phyloP scores from a whole-genome alignment of 1,140 invertebrate genomes.

The Leptinotarsa texana region DNA sequence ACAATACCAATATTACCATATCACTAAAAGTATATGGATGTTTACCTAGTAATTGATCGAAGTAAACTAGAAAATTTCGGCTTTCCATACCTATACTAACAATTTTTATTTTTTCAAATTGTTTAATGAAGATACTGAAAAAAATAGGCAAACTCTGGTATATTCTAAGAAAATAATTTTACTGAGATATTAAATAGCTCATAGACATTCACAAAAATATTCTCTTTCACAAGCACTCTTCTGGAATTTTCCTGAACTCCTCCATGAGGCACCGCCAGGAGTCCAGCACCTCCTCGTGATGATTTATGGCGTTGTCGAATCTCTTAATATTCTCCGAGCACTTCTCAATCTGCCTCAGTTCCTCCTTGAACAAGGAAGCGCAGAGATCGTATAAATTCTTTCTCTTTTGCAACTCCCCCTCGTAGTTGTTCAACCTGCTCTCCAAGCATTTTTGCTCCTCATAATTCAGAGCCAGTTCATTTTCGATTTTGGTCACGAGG shows the following conservation, averaged over 20 bases:
- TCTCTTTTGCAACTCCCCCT: conserved; percentile 12
- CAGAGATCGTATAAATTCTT: conserved; percentile 17
- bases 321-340: conserved; percentile 8
- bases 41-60: too few relatives aligned
- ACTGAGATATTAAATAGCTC: conserved; percentile 3
- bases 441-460: conserved; percentile 16
- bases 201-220: conserved; percentile 1
- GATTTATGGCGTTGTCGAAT: conserved; percentile 1
- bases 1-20: too few relatives aligned
- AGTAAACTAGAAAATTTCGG: too few relatives aligned
- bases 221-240: background rate
- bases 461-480: conserved; percentile 9
- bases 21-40: too few relatives aligned
- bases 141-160: too few relatives aligned
- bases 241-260: conserved; percentile 25
- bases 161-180: background rate
- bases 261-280: conserved; percentile 22
- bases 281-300: conserved; percentile 19
- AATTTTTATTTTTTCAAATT: too few relatives aligned
- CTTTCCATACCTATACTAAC: too few relatives aligned
- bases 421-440: conserved; percentile 5
- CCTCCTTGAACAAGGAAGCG: conserved; percentile 4
- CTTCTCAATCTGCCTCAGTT: conserved; percentile 11
- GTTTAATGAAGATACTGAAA: too few relatives aligned
- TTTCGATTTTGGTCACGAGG: background rate